Base-by-base conservation (phyloP, 2,113 vertebrate genomes). In the Origma solitaria region DNA sequence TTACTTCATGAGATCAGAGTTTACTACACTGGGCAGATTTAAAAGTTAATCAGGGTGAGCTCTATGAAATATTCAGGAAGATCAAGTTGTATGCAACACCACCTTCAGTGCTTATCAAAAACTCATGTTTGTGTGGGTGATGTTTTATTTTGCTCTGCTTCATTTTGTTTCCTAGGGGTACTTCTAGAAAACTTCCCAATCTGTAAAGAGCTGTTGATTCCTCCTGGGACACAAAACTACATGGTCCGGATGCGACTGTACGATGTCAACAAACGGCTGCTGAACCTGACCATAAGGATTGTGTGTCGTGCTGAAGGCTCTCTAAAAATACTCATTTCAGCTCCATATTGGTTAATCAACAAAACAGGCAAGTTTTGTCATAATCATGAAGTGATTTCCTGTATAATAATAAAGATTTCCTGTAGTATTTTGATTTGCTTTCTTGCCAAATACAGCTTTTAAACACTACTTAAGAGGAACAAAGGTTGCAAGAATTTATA, bases 151-250 rank as follows among this genome's bases (percentile, higher is more conserved):
- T 19, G 10, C 9, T 65, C 73, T 60, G 1, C 82, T 23, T 88
- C 68, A 2, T 45, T 87, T 35, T 28, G 10, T 87, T 85, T 65
- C 42, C 1, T 68, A 99, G 99, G 99, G 17, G 97, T 99, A 3
- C 95, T 98, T 33, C 91, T 99, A 62, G 99, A 99, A 96, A 99
- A 98, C 96, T 99, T 99, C 75, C 97, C 98, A 0, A 10, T 98
- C 20, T 99, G 99, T 96, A 99, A 99, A 85, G 99, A 99, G 98
- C 97, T 99, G 70, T 91, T 99, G 92, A 99, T 99, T 57, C 99
- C 99, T 10, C 98, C 99, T 0, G 99, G 99, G 25, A 99, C 99
- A 13, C 99, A 99, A 27, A 99, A 99, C 97, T 99, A 99, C 3
- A 98, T 99, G 93, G 99, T 99, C 6, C 97, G 98, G 50, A 99